These are phyloP conservation scores for Drosophila neotestacea DNA, from an alignment of 2,888 invertebrate species.

Conservation along the genomic window DNA sequence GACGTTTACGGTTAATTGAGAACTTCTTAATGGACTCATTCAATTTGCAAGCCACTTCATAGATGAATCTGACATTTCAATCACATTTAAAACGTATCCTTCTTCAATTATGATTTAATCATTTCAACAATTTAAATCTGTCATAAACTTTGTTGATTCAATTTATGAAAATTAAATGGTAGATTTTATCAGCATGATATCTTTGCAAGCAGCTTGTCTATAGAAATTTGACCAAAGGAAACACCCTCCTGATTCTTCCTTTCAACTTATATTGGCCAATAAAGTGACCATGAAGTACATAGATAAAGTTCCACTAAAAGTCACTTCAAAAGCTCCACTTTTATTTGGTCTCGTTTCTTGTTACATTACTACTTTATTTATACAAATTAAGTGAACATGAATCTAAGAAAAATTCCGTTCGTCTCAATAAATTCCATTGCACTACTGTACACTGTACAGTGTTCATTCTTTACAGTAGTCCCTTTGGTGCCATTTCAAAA, in stretches of 20 bases:
- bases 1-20: constrained; percentile 3
- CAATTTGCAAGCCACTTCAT: constrained; percentile 4
- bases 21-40: constrained; percentile 6
- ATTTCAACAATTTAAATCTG: neutral
- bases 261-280: neutral
- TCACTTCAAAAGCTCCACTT: neutral
- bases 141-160: neutral
- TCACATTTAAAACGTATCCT: neutral
- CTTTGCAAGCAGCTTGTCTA: no score
- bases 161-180: no score
- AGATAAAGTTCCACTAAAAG: no score
- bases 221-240: no score
- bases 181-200: no score
- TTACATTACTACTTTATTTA: neutral
- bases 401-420: neutral
- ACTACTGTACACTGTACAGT: neutral
- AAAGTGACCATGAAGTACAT: neutral
- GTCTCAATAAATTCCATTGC: neutral
- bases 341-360: neutral
- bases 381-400: neutral
- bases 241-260: neutral
- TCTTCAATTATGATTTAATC: neutral
- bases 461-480: neutral
- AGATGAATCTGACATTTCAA: neutral
- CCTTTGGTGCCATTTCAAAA: neutral